Evolutionary conservation across 2,113 vertebrate genomes (phyloP).

Genomic region (Stigmatopora nigra): DNA sequence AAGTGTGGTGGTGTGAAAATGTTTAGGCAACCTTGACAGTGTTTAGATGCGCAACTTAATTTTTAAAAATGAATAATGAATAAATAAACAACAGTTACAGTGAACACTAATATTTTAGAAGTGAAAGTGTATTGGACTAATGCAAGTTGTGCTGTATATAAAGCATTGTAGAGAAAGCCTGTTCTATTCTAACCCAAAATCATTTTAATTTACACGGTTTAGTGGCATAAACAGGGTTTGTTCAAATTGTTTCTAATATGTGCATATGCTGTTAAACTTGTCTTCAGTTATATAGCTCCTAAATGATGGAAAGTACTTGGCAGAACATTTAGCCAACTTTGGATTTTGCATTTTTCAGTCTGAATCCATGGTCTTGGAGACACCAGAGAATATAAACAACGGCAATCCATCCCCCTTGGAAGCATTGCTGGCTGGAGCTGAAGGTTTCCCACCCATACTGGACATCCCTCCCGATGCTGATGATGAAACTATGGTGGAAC

Average conservation of each 20-base stretch:
- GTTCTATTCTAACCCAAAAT: not conserved
- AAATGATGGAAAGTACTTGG: not conserved
- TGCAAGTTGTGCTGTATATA: too few relatives aligned
- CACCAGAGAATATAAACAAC: slow-evolving; percentile 91
- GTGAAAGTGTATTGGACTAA: too few relatives aligned
- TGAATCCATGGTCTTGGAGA: slow-evolving; percentile 97
- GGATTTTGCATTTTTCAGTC: slow-evolving; percentile 69
- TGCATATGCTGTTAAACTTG: not conserved
- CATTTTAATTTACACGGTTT: not conserved
- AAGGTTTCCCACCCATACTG: slow-evolving; percentile 96
- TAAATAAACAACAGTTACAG: too few relatives aligned
- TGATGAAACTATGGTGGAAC: slow-evolving; percentile 98
- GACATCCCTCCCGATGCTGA: slow-evolving; percentile 98
- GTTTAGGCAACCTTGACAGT: too few relatives aligned
- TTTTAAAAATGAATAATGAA: too few relatives aligned
- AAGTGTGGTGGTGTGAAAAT: too few relatives aligned
- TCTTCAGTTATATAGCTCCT: not conserved
- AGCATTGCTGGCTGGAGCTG: slow-evolving; percentile 91
- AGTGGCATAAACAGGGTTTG: not conserved
- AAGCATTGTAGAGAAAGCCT: too few relatives aligned
- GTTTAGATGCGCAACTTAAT: too few relatives aligned
- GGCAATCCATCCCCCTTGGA: slow-evolving; percentile 95
- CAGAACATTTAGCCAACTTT: not conserved
- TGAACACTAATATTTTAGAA: too few relatives aligned
- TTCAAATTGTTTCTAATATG: too few relatives aligned